Conservation (phyloP, 2,888 invertebrate genomes). For the Eupithecia exiguata region DNA sequence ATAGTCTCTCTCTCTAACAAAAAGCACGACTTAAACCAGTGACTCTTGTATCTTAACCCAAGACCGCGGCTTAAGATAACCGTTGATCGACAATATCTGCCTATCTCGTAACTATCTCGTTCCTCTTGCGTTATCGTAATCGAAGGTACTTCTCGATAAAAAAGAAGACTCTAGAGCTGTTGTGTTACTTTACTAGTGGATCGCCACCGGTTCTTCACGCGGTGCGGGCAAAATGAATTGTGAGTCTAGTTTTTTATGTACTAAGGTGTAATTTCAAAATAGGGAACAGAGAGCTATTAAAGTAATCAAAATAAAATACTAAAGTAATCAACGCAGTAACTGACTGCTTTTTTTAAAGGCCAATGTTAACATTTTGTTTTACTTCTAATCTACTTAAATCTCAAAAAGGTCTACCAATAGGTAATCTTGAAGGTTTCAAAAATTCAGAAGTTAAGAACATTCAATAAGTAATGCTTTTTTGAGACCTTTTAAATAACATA, state of each 20-base stretch:
- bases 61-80: slow-evolving; percentile 54
- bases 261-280: neutral
- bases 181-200: slow-evolving; percentile 65
- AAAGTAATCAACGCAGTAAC: neutral
- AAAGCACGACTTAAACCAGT: neutral
- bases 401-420: neutral
- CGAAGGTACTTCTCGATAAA: slow-evolving; percentile 72
- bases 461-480: neutral
- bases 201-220: slow-evolving; percentile 58
- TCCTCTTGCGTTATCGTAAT: slow-evolving; percentile 62
- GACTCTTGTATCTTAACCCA: slow-evolving; percentile 11
- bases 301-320: neutral
- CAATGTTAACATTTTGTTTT: neutral
- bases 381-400: neutral
- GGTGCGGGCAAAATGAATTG: slow-evolving; percentile 73
- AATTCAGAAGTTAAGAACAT: neutral
- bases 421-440: neutral
- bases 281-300: neutral
- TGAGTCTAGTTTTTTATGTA: slow-evolving; percentile 55
- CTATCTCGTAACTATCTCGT: slow-evolving; percentile 49
- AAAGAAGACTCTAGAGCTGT: slow-evolving; percentile 60
- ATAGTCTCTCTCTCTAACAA: neutral
- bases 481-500: neutral
- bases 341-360: neutral
- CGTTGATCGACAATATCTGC: slow-evolving; percentile 72